Conservation (phyloP, 2,113 vertebrate species). For the Chitala chitala region DNA sequence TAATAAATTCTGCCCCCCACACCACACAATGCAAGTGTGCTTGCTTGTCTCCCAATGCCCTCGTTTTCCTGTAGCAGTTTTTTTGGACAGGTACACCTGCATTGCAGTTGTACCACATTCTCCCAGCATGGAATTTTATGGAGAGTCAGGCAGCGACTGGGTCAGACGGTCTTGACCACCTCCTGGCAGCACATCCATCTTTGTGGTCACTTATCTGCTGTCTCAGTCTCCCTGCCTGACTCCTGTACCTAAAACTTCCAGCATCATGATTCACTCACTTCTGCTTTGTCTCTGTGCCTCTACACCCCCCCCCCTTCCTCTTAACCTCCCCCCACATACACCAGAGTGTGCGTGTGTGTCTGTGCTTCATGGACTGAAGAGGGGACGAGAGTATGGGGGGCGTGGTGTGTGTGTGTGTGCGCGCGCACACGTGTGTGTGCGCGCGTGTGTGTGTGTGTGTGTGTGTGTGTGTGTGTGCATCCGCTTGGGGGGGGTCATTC, state of each 20-base stretch:
- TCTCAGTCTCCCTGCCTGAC: background rate
- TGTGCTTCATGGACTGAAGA: too few relatives aligned
- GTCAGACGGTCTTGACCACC: background rate
- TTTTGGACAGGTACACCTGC: background rate
- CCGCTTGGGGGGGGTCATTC: background rate
- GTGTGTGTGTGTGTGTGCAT: background rate
- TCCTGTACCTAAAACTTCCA: background rate
- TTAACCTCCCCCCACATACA: background rate
- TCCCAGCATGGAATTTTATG: too few relatives aligned
- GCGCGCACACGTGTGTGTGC: background rate
- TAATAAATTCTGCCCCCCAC: conserved; percentile 2
- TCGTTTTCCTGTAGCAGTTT: background rate
- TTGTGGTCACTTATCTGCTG: background rate
- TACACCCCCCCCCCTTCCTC: background rate
- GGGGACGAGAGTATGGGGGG: too few relatives aligned
- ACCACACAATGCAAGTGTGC: conserved; percentile 10
- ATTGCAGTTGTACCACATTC: background rate
- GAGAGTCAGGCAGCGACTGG: too few relatives aligned
- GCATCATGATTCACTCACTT: background rate
- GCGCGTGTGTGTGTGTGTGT: background rate
- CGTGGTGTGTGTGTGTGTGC: background rate
- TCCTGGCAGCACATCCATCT: background rate
- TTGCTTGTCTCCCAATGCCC: conserved; percentile 8
- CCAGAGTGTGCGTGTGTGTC: background rate
- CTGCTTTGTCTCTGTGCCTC: background rate